These are phyloP conservation scores for Trachelus troglodyta DNA, from an alignment of 2,888 invertebrate genomes.

Conservation along the genomic window DNA sequence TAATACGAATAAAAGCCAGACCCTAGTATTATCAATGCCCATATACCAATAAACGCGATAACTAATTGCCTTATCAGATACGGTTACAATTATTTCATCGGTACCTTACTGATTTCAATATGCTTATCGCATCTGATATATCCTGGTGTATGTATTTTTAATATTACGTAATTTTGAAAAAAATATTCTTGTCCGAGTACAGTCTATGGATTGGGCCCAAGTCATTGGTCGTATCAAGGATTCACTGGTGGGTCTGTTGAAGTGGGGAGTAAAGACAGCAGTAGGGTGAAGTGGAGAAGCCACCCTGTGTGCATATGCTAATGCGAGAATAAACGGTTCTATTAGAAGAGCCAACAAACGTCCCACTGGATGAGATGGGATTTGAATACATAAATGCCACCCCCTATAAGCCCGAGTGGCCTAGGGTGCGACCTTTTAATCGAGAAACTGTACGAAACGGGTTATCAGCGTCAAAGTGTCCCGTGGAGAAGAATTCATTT, in stretches of 20 bases:
- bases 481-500: background rate
- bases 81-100: background rate
- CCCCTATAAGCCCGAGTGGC: constrained; percentile 27
- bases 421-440: constrained; percentile 55
- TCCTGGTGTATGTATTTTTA: background rate
- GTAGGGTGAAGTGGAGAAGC: background rate
- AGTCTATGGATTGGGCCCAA: background rate
- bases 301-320: constrained; percentile 54
- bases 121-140: background rate
- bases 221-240: background rate
- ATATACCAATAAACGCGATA: background rate
- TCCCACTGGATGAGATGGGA: constrained; percentile 59
- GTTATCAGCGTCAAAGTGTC: background rate
- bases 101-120: background rate
- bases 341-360: constrained; percentile 63
- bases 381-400: constrained; percentile 63
- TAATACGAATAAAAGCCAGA: background rate
- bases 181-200: background rate
- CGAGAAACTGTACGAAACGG: background rate
- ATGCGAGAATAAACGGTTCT: constrained; percentile 62
- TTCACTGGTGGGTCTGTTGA: background rate
- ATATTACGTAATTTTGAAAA: background rate
- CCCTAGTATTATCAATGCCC: background rate
- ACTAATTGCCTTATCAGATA: background rate
- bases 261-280: background rate